Evolutionary conservation across 1,140 invertebrate species (phyloP), one percentile per base, ranked within the genome.

Genomic region (Octopus bimaculoides): DNA sequence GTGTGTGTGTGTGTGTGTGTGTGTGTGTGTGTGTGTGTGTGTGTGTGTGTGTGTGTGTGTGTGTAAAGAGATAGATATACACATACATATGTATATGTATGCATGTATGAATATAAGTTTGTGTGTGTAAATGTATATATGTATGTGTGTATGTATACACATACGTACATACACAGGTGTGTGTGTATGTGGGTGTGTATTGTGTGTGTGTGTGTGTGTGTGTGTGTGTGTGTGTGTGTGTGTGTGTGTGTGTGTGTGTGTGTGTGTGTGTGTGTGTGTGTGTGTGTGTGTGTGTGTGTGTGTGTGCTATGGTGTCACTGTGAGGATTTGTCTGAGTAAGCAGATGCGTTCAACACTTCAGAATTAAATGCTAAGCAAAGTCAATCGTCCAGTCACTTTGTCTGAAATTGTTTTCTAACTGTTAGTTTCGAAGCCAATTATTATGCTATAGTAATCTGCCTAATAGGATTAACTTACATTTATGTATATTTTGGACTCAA

Each of bases 181-280:
- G 17, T 61, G 17, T 17, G 17, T 61, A 61, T 17, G 17, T 61
- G 17, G 9, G 1, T 61, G 17, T 61, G 17, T 61, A 61, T 61
- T 10, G 9, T 10, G 9, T 17, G 17, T 61, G 17, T 61, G 1
- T 61, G 17, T 61, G 17, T 20, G 26, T 69, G 14, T 69, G 14
- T 69, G 14, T 69, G 26, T 5, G 14, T 69, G 26, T 69, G 26
- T 69, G 26, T 69, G 26, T 69, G 78, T 77, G 9, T 81, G 81
- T 53, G 75, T 77, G 41, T 79, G 79, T 14, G 71, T 82, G 26
- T 54, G 54, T 66, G 20, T 78, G 17, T 26, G n/a, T 8, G 17
- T 26, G 20, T 55, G 52, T 55, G 12, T 78, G 9, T 54, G 54
- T 17, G 20, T 52, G 56, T 78, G 10, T 17, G 9, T 4, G 52